Evolutionary conservation across 2,888 invertebrate species (phyloP).

Genomic region (Lasioglossum calceatum): DNA sequence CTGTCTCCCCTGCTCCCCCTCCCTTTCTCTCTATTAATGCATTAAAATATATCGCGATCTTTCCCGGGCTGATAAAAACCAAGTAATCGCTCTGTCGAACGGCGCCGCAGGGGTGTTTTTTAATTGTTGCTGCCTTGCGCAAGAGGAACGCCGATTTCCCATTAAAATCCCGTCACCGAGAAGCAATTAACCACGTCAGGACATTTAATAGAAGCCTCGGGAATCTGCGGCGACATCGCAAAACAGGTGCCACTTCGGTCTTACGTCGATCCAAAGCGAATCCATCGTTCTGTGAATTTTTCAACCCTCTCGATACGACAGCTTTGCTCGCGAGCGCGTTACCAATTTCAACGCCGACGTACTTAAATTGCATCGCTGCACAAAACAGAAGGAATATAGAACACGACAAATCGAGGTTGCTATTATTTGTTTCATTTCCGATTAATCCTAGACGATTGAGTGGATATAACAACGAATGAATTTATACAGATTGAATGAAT

Average conservation of each 20-base stretch:
- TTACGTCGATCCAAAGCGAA: slow-evolving; percentile 29
- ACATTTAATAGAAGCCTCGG: slow-evolving; percentile 16
- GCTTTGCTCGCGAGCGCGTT: slow-evolving; percentile 16
- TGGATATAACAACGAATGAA: not conserved
- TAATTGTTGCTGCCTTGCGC: not conserved
- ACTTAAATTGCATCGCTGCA: not conserved
- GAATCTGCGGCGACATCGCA: not conserved
- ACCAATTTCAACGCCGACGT: not conserved
- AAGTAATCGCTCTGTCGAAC: slow-evolving; percentile 14
- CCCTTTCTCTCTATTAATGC: slow-evolving; percentile 47
- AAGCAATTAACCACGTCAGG: slow-evolving; percentile 15
- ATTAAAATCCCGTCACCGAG: slow-evolving; percentile 21
- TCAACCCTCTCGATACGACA: not conserved
- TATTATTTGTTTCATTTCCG: not conserved
- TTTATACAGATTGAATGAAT: not conserved
- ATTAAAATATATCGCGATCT: slow-evolving; percentile 42
- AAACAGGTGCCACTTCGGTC: slow-evolving; percentile 1
- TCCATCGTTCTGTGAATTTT: slow-evolving; percentile 41
- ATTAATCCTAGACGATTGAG: not conserved
- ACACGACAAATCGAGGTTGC: not conserved
- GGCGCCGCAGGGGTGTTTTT: slow-evolving; percentile 1
- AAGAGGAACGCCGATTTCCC: not conserved
- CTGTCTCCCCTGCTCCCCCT: slow-evolving; percentile 26
- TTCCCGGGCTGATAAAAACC: not conserved
- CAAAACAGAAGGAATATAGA: not conserved